Conservation (phyloP, 2,113 vertebrate species). For the Syrmaticus mikado region DNA sequence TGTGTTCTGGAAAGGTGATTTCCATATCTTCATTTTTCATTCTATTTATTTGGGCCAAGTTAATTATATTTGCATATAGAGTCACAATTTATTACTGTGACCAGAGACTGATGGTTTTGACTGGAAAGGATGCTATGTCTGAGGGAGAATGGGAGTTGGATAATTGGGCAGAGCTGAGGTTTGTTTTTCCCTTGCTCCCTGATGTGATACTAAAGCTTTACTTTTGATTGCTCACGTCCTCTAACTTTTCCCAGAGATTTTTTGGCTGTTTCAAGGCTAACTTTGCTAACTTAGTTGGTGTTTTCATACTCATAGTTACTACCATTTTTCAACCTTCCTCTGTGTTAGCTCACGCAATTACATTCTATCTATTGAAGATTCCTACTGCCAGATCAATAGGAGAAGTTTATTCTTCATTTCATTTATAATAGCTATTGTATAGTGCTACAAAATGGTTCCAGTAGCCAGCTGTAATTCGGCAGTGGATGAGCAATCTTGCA, state of each 20-base stretch:
- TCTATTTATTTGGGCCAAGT: neutral
- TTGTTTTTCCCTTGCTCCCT: neutral
- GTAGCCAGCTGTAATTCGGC: neutral
- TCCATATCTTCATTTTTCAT: slow-evolving; percentile 50
- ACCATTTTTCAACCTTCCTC: neutral
- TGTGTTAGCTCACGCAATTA: slow-evolving; percentile 4
- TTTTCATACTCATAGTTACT: neutral
- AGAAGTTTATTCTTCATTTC: slow-evolving; percentile 64
- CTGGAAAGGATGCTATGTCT: neutral
- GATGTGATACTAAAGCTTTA: neutral
- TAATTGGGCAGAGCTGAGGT: neutral
- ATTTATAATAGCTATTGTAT: slow-evolving; percentile 21
- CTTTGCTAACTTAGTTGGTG: neutral
- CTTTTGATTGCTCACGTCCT: neutral
- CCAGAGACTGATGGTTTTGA: neutral
- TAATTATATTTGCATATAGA: slow-evolving; percentile 41
- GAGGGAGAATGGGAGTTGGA: neutral
- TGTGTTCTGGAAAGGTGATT: neutral
- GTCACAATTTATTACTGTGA: slow-evolving; percentile 27
- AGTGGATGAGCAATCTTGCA: slow-evolving; percentile 11
- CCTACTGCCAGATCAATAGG: slow-evolving; percentile 40
- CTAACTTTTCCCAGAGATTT: neutral
- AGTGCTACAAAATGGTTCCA: slow-evolving; percentile 8
- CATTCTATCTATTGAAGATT: slow-evolving; percentile 7
- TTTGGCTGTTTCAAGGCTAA: neutral